Evolutionary conservation across 2,113 vertebrate genomes (phyloP), one percentile per base, ranked within the genome.

Genomic region (Corythaixoides concolor): DNA sequence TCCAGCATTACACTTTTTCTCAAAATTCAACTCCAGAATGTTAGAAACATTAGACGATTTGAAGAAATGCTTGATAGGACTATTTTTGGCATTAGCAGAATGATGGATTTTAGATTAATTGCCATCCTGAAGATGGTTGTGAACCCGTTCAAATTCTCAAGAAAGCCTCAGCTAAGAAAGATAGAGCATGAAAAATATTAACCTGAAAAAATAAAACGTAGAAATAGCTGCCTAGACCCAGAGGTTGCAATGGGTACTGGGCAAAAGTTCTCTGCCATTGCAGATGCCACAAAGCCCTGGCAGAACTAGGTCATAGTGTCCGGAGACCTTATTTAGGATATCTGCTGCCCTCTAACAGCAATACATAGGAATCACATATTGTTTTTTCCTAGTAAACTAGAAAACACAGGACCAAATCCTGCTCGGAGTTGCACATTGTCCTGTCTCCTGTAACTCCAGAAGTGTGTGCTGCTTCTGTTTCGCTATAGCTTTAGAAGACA

Each of bases 291-390:
- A 32, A 27, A 81, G 49, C 43, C 39, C 73, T 14, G 52, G 66
- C 15, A 81, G 73, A 85, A 76, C 5, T 7, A 60, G 77, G 73
- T 73, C 77, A 50, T 3, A 7, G 24, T 6, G 73, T 49, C 88
- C 1, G 0, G 56, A 63, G 70, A 55, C 28, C 23, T 73, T 60
- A 74, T 11, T 64, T 26, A 78, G 80, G 80, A 1, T 87, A 85
- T 92, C 58, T 97, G 83, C 96, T 96, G 96, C 96, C 96, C 96
- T 92, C 95, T 97, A 96, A 94, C 96, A 91, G 62, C 80, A 60
- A 45, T 37, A 50, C 16, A 4, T 2, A 4, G 50, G 62, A 90
- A 95, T 41, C 69, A 66, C 94, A 82, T 53, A 22, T 0, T 47
- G n/a, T 0, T 53, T 70, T 90, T 86, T 5, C 39, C 10, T 4